phyloP scores from a whole-genome alignment of 2,113 vertebrate species.

The Muntiacus muntjak region DNA sequence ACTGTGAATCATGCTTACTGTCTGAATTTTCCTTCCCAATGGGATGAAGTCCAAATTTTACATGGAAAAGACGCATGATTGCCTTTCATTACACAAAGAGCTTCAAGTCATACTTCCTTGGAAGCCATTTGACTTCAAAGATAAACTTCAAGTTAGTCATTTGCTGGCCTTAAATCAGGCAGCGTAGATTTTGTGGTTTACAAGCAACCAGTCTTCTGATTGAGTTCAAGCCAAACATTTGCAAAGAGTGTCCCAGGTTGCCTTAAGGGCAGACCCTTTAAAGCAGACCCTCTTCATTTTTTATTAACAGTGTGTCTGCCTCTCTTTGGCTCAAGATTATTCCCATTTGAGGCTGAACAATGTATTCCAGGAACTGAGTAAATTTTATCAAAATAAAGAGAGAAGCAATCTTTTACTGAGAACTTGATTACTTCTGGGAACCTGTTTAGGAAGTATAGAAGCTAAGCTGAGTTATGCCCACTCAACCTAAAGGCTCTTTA shows the following conservation, averaged over 20 bases:
- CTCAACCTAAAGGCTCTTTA: background rate
- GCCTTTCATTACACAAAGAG: background rate
- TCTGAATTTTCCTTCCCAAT: background rate
- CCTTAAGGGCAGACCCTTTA: background rate
- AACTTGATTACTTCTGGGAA: background rate
- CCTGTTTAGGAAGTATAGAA: background rate
- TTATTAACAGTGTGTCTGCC: background rate
- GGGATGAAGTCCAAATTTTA: background rate
- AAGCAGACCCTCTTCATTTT: background rate
- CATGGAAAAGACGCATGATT: conserved; percentile 1
- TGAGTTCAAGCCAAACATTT: background rate
- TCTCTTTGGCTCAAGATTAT: background rate
- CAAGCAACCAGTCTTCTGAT: background rate
- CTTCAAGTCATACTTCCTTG: background rate
- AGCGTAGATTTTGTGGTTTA: background rate
- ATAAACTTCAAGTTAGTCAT: conserved; percentile 6
- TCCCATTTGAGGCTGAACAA: background rate
- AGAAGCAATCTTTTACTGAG: background rate
- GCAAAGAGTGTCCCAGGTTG: background rate
- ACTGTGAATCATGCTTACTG: background rate
- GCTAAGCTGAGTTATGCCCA: background rate
- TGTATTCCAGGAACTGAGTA: background rate
- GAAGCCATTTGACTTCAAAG: background rate
- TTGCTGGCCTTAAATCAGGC: background rate
- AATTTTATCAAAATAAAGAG: background rate